Conservation (phyloP, 2,113 vertebrate species). For the Hydrochoerus hydrochaeris region DNA sequence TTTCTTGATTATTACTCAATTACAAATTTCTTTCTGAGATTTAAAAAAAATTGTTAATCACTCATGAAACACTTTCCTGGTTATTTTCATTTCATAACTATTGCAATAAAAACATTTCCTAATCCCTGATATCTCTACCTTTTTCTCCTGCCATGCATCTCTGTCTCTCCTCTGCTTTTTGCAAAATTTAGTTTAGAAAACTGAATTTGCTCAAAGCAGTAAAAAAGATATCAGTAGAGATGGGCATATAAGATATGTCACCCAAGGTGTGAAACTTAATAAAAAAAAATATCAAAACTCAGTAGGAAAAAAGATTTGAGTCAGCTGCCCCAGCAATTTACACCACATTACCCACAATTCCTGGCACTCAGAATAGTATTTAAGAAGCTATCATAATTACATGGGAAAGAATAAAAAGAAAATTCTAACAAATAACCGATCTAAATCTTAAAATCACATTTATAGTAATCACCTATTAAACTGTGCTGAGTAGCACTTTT, state of each 20-base stretch:
- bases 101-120: neutral
- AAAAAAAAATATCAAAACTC: slow-evolving; percentile 75
- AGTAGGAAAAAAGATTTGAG: slow-evolving; percentile 63
- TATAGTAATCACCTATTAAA: slow-evolving; percentile 64
- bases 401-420: slow-evolving; percentile 55
- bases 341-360: slow-evolving; percentile 76
- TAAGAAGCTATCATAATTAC: slow-evolving; percentile 62
- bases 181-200: slow-evolving; percentile 66
- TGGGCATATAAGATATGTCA: slow-evolving; percentile 68
- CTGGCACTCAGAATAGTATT: slow-evolving; percentile 55
- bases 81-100: neutral
- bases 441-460: slow-evolving; percentile 57
- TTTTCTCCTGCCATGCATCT: neutral
- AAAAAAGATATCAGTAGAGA: slow-evolving; percentile 66
- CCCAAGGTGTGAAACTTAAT: slow-evolving; percentile 71
- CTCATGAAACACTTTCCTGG: neutral
- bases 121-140: slow-evolving; percentile 2
- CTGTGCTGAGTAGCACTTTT: slow-evolving; percentile 58
- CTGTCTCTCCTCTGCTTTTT: neutral
- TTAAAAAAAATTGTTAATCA: neutral
- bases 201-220: slow-evolving; percentile 69
- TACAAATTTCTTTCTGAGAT: neutral
- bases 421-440: slow-evolving; percentile 15
- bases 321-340: slow-evolving; percentile 75
- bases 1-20: slow-evolving; percentile 16